Base-by-base conservation (phyloP, 2,888 invertebrate species). In the Apotomis turbidana region DNA sequence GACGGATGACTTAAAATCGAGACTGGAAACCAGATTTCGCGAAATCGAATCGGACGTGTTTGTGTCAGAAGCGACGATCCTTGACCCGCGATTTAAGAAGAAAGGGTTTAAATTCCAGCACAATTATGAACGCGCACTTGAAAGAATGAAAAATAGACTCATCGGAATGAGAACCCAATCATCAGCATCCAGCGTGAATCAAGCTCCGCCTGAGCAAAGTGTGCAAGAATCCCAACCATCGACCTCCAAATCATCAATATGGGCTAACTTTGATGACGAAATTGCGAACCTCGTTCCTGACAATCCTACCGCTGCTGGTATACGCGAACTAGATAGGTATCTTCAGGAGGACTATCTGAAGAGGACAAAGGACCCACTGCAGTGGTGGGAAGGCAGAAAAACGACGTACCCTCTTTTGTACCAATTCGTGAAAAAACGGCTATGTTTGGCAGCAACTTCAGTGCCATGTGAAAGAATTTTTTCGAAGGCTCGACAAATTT, bases 381-480 rank as follows among this genome's bases (percentile, higher is more conserved):
- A 60, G 46, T 60, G 44, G 60, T 60, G 60, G 44, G 44, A 60
- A 3, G 13, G 15, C 0, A 60, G 15, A 44, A 44, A 13, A 41
- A 44, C 44, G 15, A 5, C 46, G 15, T 46, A 60, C 44, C 60
- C 44, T 13, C 60, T 8, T 8, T n/a, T 59, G 41, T 60, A 60
- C 44, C 6, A 46, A 3, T 60, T 59, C 13, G 36, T 68, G 59
- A 51, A 68, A 41, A 51, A 52, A 3, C 36, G 58, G 3, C 49
- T 67, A 10, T 67, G 46, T 15, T 15, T 67, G 44, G 44, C 58
- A 67, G 55, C 66, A 2, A 58, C 67, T 27, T 57, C 67, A 8
- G 67, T 67, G 46, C 27, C 55, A 1, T 67, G 44, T 12, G 67
- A 67, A 67, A 58, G 67, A 49, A 12, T 67, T 5, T 67, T 67